Evolutionary conservation across 2,888 invertebrate species (phyloP).

Genomic region (Allophyes oxyacanthae): DNA sequence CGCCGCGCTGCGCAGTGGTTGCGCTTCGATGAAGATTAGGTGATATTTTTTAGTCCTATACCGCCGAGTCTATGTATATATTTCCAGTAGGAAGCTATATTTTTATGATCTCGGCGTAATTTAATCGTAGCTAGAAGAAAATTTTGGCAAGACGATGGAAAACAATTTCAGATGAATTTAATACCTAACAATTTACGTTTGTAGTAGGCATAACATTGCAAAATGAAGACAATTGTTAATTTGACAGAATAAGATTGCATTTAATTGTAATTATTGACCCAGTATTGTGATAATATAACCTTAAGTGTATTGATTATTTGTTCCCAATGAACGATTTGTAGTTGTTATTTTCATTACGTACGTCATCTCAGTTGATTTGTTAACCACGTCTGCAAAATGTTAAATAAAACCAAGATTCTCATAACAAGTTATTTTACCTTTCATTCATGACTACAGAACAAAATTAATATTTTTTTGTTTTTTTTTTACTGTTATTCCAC

Average conservation of each 20-base stretch:
- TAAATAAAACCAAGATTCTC: conserved; percentile 52
- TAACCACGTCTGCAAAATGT: conserved; percentile 38
- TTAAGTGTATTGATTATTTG: conserved; percentile 67
- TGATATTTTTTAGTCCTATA: conserved; percentile 32
- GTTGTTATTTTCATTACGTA: conserved; percentile 24
- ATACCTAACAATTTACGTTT: conserved; percentile 10
- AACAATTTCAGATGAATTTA: conserved; percentile 23
- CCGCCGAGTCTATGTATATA: conserved; percentile 37
- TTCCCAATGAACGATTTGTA: conserved; percentile 32
- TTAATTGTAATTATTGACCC: conserved; percentile 70
- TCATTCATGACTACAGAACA: conserved; percentile 32
- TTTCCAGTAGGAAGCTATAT: conserved; percentile 45
- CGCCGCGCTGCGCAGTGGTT: conserved; percentile 11
- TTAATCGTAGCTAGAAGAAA: conserved; percentile 37
- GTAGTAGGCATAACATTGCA: conserved; percentile 42
- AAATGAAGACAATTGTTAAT: conserved; percentile 54
- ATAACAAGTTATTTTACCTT: conserved; percentile 49
- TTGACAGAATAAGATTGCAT: conserved; percentile 69
- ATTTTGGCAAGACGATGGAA: conserved; percentile 33
- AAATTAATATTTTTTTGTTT: conserved; percentile 28
- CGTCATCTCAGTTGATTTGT: conserved; percentile 30
- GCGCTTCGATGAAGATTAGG: conserved; percentile 17
- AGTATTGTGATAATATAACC: conserved; percentile 76
- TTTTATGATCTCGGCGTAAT: conserved; percentile 40
- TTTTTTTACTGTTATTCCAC: no score